Conservation (phyloP, 2,888 invertebrate species). For the Caenorhabditis becei region DNA sequence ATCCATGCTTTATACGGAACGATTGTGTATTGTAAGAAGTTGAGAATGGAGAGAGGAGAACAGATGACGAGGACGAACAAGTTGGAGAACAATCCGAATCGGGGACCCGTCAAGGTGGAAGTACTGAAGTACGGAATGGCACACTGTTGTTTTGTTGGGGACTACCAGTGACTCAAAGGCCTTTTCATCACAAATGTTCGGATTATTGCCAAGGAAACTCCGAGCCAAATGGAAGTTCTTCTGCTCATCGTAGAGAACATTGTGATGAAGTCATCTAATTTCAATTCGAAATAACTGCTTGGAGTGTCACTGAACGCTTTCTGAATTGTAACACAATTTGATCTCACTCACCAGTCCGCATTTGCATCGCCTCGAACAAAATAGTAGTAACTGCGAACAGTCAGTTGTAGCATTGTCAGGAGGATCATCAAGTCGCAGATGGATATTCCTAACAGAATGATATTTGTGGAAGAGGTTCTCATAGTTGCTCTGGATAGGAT, state of each 20-base stretch:
- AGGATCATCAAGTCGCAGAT: neutral
- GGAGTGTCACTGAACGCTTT: neutral
- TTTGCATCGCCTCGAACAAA: neutral
- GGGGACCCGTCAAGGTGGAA: neutral
- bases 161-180: neutral
- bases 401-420: neutral
- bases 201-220: neutral
- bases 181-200: neutral
- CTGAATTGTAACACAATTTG: too few species aligned
- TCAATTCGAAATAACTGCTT: neutral
- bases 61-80: neutral
- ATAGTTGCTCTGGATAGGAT: neutral
- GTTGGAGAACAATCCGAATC: neutral
- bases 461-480: constrained; percentile 5
- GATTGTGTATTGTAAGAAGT: neutral
- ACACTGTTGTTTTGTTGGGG: neutral
- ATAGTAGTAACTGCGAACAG: neutral
- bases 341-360: neutral
- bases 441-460: neutral
- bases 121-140: neutral
- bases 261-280: neutral
- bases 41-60: neutral
- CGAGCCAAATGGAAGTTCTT: constrained; percentile 2
- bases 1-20: neutral
- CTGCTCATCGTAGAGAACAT: neutral